phyloP scores from a whole-genome alignment of 2,113 vertebrate genomes.

The Macrotis lagotis region DNA sequence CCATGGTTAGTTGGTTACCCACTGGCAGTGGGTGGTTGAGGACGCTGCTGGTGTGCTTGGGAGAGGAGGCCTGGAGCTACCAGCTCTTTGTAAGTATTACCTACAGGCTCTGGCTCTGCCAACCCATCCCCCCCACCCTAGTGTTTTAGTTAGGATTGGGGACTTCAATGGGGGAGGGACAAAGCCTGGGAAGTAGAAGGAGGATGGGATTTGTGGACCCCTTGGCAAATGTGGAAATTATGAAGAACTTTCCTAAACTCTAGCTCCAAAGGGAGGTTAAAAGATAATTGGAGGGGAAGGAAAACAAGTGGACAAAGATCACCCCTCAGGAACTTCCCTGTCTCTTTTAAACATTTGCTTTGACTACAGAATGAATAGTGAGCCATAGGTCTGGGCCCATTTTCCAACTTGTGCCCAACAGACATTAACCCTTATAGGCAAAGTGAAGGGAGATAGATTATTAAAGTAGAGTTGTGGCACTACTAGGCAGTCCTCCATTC shows the following conservation, averaged over 20 bases:
- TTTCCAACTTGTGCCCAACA: background rate
- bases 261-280: background rate
- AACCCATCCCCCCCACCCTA: too few species aligned
- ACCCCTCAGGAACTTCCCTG: background rate
- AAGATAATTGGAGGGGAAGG: background rate
- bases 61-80: background rate
- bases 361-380: background rate
- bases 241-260: background rate
- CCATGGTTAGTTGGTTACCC: background rate
- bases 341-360: background rate
- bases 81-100: background rate
- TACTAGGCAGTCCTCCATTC: background rate
- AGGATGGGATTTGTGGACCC: background rate
- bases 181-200: background rate
- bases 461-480: background rate
- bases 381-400: background rate
- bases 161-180: background rate
- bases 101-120: background rate
- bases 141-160: background rate
- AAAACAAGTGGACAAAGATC: background rate
- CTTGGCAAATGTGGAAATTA: background rate
- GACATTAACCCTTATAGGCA: background rate
- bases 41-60: background rate
- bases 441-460: background rate
- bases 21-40: background rate